A percentile compares a stretch with the other conserved stretches of the same genome.
Conservation (phyloP, 2,113 vertebrate species). For the Crocuta crocuta region DNA sequence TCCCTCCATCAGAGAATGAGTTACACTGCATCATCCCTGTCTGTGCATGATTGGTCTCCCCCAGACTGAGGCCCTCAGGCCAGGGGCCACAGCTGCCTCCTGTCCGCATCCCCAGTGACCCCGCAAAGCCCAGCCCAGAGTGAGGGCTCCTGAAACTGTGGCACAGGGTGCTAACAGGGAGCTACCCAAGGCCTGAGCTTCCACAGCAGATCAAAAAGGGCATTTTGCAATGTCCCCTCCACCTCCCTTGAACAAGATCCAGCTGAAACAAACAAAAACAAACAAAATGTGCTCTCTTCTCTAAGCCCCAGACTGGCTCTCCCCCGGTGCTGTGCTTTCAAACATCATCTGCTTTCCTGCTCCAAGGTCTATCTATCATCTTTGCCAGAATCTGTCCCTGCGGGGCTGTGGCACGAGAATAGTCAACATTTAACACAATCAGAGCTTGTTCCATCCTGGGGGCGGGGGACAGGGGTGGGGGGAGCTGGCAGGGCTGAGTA, state of each 20-base stretch:
- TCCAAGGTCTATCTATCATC: constrained; percentile 75
- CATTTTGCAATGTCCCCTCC: neutral
- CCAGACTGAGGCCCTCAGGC: neutral
- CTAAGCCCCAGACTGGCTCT: neutral
- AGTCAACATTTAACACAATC: constrained; percentile 57
- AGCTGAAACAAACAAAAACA: constrained; percentile 76
- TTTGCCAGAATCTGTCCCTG: constrained; percentile 64
- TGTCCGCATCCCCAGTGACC: neutral
- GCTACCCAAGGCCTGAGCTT: neutral
- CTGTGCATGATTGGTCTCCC: neutral
- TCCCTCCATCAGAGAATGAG: neutral
- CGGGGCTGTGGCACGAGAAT: neutral
- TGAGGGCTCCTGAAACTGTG: neutral
- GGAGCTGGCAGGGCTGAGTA: neutral
- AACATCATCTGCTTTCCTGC: constrained; percentile 53
- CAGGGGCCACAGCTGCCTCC: neutral
- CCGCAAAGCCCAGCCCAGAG: neutral
- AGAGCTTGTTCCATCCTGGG: constrained; percentile 22
- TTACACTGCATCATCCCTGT: neutral
- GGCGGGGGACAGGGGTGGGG: neutral
- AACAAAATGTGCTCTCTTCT: constrained; percentile 66
- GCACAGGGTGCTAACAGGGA: neutral
- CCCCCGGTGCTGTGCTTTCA: constrained; percentile 5
- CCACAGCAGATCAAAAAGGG: neutral
- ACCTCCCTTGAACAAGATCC: constrained; percentile 7